A percentile compares a stretch with the other conserved stretches of the same genome.
Conservation (phyloP, 1,140 invertebrate species). For the Melanaphis sacchari region DNA sequence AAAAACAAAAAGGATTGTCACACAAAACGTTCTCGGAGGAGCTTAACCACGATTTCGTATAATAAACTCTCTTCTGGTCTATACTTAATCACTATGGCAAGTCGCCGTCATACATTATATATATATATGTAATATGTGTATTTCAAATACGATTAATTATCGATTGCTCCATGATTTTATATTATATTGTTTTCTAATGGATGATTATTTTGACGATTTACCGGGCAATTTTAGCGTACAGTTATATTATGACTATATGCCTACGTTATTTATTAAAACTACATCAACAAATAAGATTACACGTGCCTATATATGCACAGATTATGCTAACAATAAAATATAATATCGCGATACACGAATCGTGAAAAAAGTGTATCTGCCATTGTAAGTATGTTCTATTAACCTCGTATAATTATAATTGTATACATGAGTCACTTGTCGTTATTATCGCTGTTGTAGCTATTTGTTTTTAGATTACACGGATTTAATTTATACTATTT, state of each 20-base stretch:
- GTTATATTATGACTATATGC: too few relatives aligned
- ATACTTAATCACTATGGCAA: not conserved
- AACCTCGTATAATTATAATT: not conserved
- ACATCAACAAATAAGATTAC: not conserved
- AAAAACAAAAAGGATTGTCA: conserved; percentile 14
- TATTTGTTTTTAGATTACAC: not conserved
- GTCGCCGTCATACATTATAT: not conserved
- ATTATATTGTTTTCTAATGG: not conserved
- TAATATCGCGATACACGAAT: not conserved
- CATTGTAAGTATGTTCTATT: not conserved
- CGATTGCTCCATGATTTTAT: not conserved
- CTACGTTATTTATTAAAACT: too few relatives aligned
- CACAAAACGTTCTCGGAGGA: conserved; percentile 37
- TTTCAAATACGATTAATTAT: not conserved
- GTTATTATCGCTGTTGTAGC: not conserved
- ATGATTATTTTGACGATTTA: not conserved
- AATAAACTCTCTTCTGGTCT: not conserved
- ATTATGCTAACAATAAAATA: not conserved
- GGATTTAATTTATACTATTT: not conserved
- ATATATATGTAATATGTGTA: not conserved
- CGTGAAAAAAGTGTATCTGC: not conserved
- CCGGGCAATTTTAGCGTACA: not conserved
- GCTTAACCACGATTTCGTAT: not conserved
- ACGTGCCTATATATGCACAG: not conserved
- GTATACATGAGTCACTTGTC: not conserved